Evolutionary conservation across 2,888 invertebrate genomes (phyloP).

Genomic region (Arctia plantaginis): DNA sequence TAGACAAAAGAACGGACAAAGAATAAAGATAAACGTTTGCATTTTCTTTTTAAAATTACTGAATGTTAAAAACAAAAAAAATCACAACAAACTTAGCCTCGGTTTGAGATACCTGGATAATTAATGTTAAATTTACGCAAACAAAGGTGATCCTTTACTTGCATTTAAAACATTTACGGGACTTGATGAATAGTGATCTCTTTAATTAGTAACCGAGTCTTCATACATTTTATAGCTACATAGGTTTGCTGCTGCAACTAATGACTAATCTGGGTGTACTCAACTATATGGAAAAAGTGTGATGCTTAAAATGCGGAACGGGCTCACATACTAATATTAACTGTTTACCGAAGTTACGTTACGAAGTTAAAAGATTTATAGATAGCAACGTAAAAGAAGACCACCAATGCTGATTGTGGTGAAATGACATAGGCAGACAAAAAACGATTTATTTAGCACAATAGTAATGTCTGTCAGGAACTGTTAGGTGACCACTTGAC

Average conservation of each 20-base stretch:
- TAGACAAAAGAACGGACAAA: background rate
- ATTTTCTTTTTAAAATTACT: background rate
- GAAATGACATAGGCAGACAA: constrained; percentile 4
- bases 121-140: background rate
- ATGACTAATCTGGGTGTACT: constrained; percentile 15
- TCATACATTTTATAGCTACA: constrained; percentile 18
- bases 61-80: background rate
- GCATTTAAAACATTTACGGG: constrained; percentile 5
- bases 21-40: background rate
- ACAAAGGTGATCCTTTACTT: constrained; percentile 3
- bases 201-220: constrained; percentile 16
- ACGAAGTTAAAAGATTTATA: constrained; percentile 6
- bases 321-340: constrained; percentile 25
- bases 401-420: background rate
- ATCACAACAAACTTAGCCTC: background rate
- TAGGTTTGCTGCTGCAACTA: constrained; percentile 8
- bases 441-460: constrained; percentile 13
- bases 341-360: constrained; percentile 26
- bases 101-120: background rate
- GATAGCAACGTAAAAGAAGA: constrained; percentile 11
- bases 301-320: constrained; percentile 28
- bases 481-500: constrained; percentile 60
- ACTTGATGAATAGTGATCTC: constrained; percentile 7
- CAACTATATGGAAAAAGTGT: constrained; percentile 17
- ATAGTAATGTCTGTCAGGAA: constrained; percentile 24